Percentiles rank a stretch among this genome's conserved stretches.
phyloP scores from a whole-genome alignment of 2,113 vertebrate genomes.

The Laticauda colubrina region DNA sequence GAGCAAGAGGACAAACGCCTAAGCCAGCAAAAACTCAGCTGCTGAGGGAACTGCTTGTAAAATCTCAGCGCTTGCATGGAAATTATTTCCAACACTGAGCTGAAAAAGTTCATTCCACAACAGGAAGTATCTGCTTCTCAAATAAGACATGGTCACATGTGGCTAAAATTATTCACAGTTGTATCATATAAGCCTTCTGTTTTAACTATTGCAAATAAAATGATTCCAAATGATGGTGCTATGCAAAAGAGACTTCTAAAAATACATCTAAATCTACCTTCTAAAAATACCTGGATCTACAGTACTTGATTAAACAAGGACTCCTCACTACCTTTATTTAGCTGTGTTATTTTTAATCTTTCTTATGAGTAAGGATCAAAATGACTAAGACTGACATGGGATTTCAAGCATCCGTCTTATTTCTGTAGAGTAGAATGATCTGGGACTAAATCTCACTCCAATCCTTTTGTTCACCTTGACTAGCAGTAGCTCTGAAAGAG shows the following conservation, averaged over 20 bases:
- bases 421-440: neutral
- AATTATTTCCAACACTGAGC: neutral
- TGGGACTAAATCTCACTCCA: neutral
- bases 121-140: constrained; percentile 21
- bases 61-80: neutral
- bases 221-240: neutral
- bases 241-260: constrained; percentile 4
- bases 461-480: neutral
- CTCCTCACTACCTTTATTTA: neutral
- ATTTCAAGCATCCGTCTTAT: neutral
- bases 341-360: constrained; percentile 2
- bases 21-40: constrained; percentile 18
- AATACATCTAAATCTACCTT: neutral
- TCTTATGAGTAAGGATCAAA: neutral
- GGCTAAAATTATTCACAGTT: neutral
- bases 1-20: neutral
- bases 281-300: constrained; percentile 20
- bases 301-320: neutral
- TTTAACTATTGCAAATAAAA: neutral
- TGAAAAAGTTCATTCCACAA: constrained; percentile 3
- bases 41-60: neutral
- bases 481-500: neutral
- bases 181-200: neutral
- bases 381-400: neutral
- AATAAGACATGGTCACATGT: neutral